Evolutionary conservation across 2,888 invertebrate genomes (phyloP).

Genomic region (Ornithoptera alexandrae): DNA sequence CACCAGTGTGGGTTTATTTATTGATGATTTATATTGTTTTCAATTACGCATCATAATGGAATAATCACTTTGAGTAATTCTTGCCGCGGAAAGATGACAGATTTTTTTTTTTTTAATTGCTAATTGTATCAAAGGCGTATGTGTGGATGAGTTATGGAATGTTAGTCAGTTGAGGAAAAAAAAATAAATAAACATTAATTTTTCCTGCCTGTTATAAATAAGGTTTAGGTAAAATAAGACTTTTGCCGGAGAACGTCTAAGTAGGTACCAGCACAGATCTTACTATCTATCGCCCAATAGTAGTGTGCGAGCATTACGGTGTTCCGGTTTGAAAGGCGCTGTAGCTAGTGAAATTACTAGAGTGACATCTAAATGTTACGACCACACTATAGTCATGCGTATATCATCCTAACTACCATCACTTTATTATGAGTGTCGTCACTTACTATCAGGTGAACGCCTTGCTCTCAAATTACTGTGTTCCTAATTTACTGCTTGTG

Average conservation of each 20-base stretch:
- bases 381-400: no score
- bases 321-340: no score
- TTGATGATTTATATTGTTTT: background rate
- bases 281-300: no score
- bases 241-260: background rate
- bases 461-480: no score
- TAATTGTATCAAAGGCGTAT: background rate
- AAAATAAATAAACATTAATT: background rate
- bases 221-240: background rate
- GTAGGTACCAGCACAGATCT: no score
- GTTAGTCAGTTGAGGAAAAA: constrained; percentile 1
- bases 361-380: no score
- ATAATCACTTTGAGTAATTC: constrained; percentile 20
- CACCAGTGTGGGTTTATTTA: background rate
- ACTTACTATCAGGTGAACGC: no score
- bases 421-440: no score
- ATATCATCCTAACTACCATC: no score
- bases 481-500: no score
- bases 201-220: background rate
- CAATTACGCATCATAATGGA: background rate
- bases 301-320: no score
- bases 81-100: constrained; percentile 19
- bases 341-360: no score
- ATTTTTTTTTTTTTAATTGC: constrained; percentile 6
- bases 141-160: constrained; percentile 2